These are phyloP conservation scores for Eilema depressum DNA, from an alignment of 2,888 invertebrate genomes.

Conservation along the genomic window DNA sequence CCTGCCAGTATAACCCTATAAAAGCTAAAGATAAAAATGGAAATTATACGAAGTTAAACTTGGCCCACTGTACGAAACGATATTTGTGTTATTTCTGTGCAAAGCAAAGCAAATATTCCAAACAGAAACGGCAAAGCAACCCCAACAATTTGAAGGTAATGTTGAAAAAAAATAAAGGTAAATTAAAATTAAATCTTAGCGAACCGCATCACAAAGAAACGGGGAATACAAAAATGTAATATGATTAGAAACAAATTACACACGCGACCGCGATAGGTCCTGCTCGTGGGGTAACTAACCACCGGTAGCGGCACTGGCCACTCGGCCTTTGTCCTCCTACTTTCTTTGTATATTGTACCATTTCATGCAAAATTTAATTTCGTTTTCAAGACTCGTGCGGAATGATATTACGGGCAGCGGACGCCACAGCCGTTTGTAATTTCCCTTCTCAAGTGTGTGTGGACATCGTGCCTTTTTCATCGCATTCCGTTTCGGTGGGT, in stretches of 20 bases:
- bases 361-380: constrained; percentile 87
- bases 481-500: constrained; percentile 84
- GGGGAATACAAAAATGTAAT: constrained; percentile 74
- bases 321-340: constrained; percentile 81
- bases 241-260: constrained; percentile 85
- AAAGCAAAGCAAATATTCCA: constrained; percentile 6
- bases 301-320: constrained; percentile 67
- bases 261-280: constrained; percentile 70
- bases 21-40: background rate
- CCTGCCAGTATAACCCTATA: no score
- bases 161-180: constrained; percentile 44
- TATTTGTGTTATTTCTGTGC: background rate
- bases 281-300: constrained; percentile 74
- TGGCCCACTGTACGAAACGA: background rate
- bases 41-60: background rate
- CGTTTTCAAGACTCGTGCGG: constrained; percentile 86
- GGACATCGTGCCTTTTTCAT: constrained; percentile 86
- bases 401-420: constrained; percentile 82
- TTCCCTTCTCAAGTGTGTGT: constrained; percentile 85
- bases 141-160: constrained; percentile 24
- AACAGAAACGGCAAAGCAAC: constrained; percentile 8
- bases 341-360: constrained; percentile 86
- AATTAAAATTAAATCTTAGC: constrained; percentile 65
- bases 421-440: constrained; percentile 81
- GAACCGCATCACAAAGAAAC: constrained; percentile 57